Conservation (phyloP, 1,140 invertebrate genomes). For the Archegozetes longisetosus region DNA sequence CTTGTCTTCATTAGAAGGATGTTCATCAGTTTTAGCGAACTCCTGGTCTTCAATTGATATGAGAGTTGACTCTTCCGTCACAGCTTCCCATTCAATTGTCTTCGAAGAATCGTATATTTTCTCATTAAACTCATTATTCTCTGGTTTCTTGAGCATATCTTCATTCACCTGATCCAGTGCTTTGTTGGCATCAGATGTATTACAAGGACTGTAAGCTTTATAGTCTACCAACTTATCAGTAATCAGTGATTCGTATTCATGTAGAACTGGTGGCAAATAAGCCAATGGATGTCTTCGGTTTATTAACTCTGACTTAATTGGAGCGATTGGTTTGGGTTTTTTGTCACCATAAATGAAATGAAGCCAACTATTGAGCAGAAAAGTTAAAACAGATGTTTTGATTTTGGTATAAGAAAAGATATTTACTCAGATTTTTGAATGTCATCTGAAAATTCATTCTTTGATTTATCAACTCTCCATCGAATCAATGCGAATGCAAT, state of each 20-base stretch:
- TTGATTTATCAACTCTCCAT: conserved; percentile 66
- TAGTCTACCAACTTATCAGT: background rate
- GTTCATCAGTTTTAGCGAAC: no score
- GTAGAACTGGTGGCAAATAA: conserved; percentile 1
- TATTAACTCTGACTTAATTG: background rate
- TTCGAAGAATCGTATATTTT: no score
- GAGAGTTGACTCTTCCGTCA: no score
- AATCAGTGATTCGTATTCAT: background rate
- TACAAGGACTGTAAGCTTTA: no score
- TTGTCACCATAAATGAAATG: conserved; percentile 13
- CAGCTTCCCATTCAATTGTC: no score
- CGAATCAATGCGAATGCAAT: conserved; percentile 61
- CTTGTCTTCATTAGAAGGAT: no score
- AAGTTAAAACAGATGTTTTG: background rate
- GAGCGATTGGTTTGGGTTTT: background rate
- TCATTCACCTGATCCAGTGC: no score
- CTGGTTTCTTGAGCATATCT: no score
- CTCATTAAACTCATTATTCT: no score
- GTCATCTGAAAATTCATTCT: background rate
- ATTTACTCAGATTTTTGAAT: background rate
- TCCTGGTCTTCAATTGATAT: no score
- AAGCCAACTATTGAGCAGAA: conserved; percentile 3
- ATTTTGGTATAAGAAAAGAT: background rate
- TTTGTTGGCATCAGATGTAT: no score
- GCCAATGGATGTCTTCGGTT: background rate